Evolutionary conservation across 1,140 invertebrate genomes (phyloP).

Genomic region (Gonatopus flavifemur): DNA sequence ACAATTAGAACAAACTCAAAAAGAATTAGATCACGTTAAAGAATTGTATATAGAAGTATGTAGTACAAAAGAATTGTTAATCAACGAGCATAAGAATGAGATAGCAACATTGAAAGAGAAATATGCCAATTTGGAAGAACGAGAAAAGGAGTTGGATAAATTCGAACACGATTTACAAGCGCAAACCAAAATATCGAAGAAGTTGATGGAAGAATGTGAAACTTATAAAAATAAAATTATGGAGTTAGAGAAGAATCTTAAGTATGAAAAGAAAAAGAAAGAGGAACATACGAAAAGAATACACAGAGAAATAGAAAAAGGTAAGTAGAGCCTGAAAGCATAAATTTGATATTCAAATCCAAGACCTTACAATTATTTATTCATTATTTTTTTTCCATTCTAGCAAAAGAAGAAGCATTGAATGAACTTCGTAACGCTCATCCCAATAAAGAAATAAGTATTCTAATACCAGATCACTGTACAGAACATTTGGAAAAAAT

Average conservation of each 20-base stretch:
- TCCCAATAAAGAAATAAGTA: slow-evolving; percentile 46
- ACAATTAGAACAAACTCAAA: slow-evolving; percentile 52
- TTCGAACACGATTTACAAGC: slow-evolving; percentile 35
- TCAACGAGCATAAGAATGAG: slow-evolving; percentile 45
- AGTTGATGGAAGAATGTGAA: slow-evolving; percentile 40
- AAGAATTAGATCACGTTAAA: slow-evolving; percentile 50
- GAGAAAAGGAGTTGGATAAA: slow-evolving; percentile 36
- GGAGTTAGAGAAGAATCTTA: slow-evolving; percentile 48
- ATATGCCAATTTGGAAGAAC: slow-evolving; percentile 34
- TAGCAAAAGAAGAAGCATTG: slow-evolving; percentile 51
- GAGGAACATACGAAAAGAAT: slow-evolving; percentile 44
- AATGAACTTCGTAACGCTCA: slow-evolving; percentile 44
- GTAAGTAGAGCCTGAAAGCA: slow-evolving; percentile 27
- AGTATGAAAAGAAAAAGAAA: slow-evolving; percentile 38
- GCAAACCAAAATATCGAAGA: slow-evolving; percentile 38
- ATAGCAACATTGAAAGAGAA: slow-evolving; percentile 41
- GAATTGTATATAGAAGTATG: slow-evolving; percentile 54
- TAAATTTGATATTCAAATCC: background rate
- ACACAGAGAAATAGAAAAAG: slow-evolving; percentile 46
- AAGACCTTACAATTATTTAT: too few relatives aligned
- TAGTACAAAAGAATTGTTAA: slow-evolving; percentile 46
- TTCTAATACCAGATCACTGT: slow-evolving; percentile 46
- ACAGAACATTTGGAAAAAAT: slow-evolving; percentile 51
- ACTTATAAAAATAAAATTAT: slow-evolving; percentile 39
- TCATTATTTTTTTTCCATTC: too few relatives aligned